phyloP scores from a whole-genome alignment of 2,888 invertebrate genomes.

The Eupithecia pulchellata region DNA sequence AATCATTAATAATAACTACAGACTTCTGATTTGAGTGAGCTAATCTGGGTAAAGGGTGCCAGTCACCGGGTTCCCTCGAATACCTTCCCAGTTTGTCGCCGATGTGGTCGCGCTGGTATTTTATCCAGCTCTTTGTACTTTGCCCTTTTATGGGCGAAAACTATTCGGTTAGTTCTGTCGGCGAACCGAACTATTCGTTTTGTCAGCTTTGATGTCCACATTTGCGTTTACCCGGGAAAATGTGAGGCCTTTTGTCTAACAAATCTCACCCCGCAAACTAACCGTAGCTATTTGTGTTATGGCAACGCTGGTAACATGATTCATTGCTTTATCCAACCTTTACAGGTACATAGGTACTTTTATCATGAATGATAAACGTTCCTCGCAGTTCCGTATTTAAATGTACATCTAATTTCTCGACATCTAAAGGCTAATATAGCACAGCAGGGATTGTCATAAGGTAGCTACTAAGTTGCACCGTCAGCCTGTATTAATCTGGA shows the following conservation, averaged over 20 bases:
- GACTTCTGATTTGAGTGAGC: conserved; percentile 83
- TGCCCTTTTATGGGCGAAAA: conserved; percentile 76
- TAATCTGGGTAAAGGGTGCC: conserved; percentile 80
- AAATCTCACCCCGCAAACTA: conserved; percentile 30
- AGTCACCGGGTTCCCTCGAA: conserved; percentile 75
- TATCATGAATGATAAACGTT: neutral
- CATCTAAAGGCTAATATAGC: conserved; percentile 40
- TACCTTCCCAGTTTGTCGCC: conserved; percentile 82
- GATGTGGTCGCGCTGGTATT: conserved; percentile 81
- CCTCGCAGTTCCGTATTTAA: neutral
- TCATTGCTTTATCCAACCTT: neutral
- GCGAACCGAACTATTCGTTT: conserved; percentile 74
- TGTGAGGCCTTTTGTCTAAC: conserved; percentile 37
- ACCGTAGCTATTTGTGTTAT: conserved; percentile 44
- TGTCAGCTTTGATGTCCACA: conserved; percentile 69
- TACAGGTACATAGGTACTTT: conserved; percentile 1
- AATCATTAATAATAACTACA: conserved; percentile 84
- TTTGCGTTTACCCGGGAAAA: conserved; percentile 39
- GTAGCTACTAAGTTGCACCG: conserved; percentile 73
- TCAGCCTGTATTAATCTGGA: conserved; percentile 84
- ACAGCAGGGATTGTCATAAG: conserved; percentile 64
- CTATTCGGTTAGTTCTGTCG: conserved; percentile 78
- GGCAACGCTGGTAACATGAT: conserved; percentile 25
- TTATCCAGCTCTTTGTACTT: conserved; percentile 83
- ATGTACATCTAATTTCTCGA: conserved; percentile 9